A percentile compares a stretch with the other conserved stretches of the same genome.
Conservation (phyloP, 2,113 vertebrate species). For the Strigops habroptila region DNA sequence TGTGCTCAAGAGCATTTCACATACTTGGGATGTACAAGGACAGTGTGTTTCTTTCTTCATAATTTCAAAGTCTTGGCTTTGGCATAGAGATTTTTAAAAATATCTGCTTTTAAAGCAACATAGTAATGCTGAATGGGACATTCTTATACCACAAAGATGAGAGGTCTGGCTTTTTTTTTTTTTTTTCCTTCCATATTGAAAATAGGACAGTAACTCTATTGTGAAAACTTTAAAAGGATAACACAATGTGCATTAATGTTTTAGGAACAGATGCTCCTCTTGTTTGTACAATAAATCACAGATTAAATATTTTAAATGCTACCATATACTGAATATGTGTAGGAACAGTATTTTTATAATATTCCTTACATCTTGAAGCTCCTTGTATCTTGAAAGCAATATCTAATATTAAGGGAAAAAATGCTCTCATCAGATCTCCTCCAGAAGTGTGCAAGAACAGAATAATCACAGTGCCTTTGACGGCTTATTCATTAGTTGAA, state of each 20-base stretch:
- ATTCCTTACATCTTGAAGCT: background rate
- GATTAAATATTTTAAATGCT: background rate
- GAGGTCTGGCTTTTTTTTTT: background rate
- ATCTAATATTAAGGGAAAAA: background rate
- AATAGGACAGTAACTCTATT: background rate
- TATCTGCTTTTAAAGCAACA: background rate
- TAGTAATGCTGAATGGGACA: background rate
- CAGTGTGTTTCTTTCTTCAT: background rate
- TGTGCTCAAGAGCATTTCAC: background rate
- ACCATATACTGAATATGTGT: background rate
- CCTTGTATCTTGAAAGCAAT: background rate
- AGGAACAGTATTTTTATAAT: background rate
- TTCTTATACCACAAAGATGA: background rate
- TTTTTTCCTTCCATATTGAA: background rate
- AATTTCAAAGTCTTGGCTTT: background rate
- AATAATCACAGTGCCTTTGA: background rate
- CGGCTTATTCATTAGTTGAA: background rate
- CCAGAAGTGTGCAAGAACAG: background rate
- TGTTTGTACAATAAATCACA: background rate
- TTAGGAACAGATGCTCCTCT: background rate
- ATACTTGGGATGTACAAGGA: background rate
- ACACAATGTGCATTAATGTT: background rate
- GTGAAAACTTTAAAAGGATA: background rate
- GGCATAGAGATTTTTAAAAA: background rate
- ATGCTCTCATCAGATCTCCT: background rate